phyloP scores from a whole-genome alignment of 1,140 invertebrate genomes.

The Plectrocnemia conspersa region DNA sequence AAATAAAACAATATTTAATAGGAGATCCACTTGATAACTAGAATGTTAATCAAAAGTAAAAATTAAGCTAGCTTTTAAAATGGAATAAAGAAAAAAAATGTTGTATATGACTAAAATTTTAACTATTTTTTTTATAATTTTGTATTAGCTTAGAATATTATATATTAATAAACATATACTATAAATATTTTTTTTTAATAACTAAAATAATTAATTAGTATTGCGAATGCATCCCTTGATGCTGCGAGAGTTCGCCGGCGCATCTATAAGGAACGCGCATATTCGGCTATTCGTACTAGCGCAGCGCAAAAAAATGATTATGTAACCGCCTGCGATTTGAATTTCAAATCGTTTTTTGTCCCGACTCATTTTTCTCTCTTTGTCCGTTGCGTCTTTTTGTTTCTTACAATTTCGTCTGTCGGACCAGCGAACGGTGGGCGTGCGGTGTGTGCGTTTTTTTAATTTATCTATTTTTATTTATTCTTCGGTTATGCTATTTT shows the following conservation, averaged over 20 bases:
- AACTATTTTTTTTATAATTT: too few species aligned
- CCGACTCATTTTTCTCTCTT: slow-evolving; percentile 25
- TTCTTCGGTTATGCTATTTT: slow-evolving; percentile 7
- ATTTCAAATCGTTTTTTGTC: slow-evolving; percentile 27
- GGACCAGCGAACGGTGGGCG: not conserved
- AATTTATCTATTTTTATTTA: too few species aligned
- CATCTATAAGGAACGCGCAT: slow-evolving; percentile 17
- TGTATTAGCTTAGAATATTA: too few species aligned
- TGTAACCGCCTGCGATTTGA: slow-evolving; percentile 23
- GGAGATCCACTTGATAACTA: too few species aligned
- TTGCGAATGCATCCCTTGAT: not conserved
- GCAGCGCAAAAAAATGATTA: slow-evolving; percentile 18
- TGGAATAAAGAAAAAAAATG: too few species aligned
- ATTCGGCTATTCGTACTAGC: slow-evolving; percentile 1
- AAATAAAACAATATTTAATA: too few species aligned
- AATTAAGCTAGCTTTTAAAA: too few species aligned
- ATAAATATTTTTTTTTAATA: too few species aligned
- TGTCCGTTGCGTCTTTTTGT: slow-evolving; percentile 24
- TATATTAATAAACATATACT: too few species aligned
- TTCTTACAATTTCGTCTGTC: slow-evolving; percentile 3
- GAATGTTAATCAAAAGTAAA: too few species aligned
- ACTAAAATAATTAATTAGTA: too few species aligned
- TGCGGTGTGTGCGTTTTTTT: not conserved
- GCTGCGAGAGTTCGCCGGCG: slow-evolving; percentile 11
- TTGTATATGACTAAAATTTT: too few species aligned